Base-by-base conservation (phyloP, 2,113 vertebrate species). In the Furnarius figulus region DNA sequence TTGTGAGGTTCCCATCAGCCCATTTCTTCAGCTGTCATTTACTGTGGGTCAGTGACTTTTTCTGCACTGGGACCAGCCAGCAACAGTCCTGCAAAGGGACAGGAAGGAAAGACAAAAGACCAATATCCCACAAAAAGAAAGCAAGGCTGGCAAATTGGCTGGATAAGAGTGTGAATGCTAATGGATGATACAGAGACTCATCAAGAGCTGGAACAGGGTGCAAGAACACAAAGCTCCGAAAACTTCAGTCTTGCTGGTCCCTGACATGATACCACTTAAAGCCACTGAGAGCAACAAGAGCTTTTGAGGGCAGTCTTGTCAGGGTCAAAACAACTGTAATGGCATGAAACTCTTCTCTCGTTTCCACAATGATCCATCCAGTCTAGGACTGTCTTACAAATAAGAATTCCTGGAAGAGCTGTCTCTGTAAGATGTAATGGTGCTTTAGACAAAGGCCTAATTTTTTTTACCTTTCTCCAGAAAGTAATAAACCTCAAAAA, bases 401-500 rank as follows among this genome's bases (percentile, higher is more conserved):
- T 33, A 77, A 50, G 46, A 66, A 71, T 66, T 19, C 15, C 39
- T 71, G 27, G 37, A 95, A 31, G 24, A 92, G 4, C 2, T 1
- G 30, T 47, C 33, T 80, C 21, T 35, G n/a, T n/a, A 37, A 92
- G 39, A 63, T 12, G 24, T 31, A 80, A 40, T 44, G 14, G 20
- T 42, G 52, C 27, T 76, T 30, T 31, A 56, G 28, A 89, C 37
- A 79, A 85, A 91, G 24, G 49, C 8, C 24, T 91, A 11, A 8
- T 61, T 95, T 89, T 85, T 82, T 71, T 82, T 35, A 89, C 12
- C 27, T 65, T 53, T 70, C 89, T 89, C n/a, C 70, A 94, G 46
- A 92, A 82, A 75, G 53, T 28, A 76, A 72, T 49, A 89, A 85
- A 78, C 17, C 13, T 61, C 77, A 46, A 92, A 86, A 95, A 97